Evolutionary conservation across 2,113 vertebrate genomes (phyloP).

Genomic region (Corapipo altera): DNA sequence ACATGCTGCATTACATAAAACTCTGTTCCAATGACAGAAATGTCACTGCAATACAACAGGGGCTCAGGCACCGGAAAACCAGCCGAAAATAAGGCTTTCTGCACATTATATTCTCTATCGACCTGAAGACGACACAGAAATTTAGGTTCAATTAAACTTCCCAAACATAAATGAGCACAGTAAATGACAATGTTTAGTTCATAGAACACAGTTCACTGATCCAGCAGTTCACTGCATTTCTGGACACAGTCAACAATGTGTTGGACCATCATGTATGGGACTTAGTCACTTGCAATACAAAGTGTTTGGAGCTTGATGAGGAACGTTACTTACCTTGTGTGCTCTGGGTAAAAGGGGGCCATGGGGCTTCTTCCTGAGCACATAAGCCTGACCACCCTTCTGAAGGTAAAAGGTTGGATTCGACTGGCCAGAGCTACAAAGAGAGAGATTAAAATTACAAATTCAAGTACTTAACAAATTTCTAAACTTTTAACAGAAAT

Average conservation of each 20-base stretch:
- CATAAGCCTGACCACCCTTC: slow-evolving; percentile 77
- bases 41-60: slow-evolving; percentile 82
- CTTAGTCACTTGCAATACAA: background rate
- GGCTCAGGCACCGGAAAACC: slow-evolving; percentile 91
- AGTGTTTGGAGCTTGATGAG: background rate
- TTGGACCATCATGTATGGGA: rapidly evolving
- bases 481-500: background rate
- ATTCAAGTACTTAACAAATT: background rate
- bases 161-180: background rate
- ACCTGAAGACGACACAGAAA: slow-evolving; percentile 73
- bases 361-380: slow-evolving; percentile 91
- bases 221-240: background rate
- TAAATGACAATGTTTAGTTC: background rate
- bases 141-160: background rate
- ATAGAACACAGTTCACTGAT: background rate
- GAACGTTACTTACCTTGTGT: slow-evolving; percentile 78
- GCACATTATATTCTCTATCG: slow-evolving; percentile 87
- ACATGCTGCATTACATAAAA: slow-evolving; percentile 95
- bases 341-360: slow-evolving; percentile 86
- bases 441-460: background rate
- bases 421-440: slow-evolving; percentile 85
- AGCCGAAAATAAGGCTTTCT: slow-evolving; percentile 82
- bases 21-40: slow-evolving; percentile 86
- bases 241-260: background rate
- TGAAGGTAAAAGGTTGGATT: slow-evolving; percentile 91